Evolutionary conservation across 1,140 invertebrate species (phyloP), one percentile per base, ranked within the genome.

Genomic region (Colletes latitarsis): DNA sequence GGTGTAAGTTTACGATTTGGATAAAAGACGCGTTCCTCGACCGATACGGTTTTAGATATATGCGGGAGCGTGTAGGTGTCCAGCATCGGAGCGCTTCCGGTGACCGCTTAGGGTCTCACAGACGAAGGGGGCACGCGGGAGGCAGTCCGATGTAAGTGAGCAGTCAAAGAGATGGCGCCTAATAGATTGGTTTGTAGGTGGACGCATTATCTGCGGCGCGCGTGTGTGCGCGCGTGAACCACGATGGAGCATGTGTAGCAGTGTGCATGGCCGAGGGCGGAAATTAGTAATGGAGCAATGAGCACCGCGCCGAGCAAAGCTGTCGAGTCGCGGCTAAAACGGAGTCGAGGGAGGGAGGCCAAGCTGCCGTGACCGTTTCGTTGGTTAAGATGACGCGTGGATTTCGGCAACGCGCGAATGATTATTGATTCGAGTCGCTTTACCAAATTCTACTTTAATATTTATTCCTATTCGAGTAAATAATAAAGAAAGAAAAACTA

Each of bases 121-220:
- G 68, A 53, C 64, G 70, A 74, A 66, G 77, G 71, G 77, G 43
- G 55, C 49, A 53, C 10, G 64, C 66, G 82, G 76, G 82, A 72
- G 87, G 87, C 81, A 84, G 60, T 66, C 80, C 89, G 87, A 91
- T 90, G 90, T 92, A 92, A 93, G 92, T 92, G 92, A 93, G 92
- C 92, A 93, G 92, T 92, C 91, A 92, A 90, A 91, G 92, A 91
- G 91, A 92, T 91, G 93, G 93, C 93, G 92, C 92, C 92, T 93
- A 93, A 93, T 93, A 93, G 92, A 93, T 93, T 93, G 91, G 92
- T 92, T 93, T 93, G 92, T 93, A 93, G 92, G 92, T 93, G 92
- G 92, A 92, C 90, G 90, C 89, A 93, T 93, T 92, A 92, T 93
- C 86, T 91, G 83, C 60, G 82, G 58, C 70, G 73, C 72, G 63